A percentile compares a stretch with the other conserved stretches of the same genome.
These are phyloP conservation scores for Brachionus rotundiformis DNA, from an alignment of 1,140 invertebrate species.

Conservation along the genomic window DNA sequence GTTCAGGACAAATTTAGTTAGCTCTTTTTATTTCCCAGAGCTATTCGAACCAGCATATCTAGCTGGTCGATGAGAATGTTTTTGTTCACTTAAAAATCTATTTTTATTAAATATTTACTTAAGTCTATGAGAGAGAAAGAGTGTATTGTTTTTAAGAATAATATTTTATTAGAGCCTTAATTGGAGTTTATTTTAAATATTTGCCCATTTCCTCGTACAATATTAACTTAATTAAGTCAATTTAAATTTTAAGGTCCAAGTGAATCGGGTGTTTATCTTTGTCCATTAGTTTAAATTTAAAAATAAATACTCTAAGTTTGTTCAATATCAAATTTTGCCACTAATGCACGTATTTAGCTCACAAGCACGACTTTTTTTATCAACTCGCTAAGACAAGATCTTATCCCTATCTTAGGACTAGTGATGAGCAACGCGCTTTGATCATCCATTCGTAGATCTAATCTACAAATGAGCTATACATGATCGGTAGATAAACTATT, in stretches of 20 bases:
- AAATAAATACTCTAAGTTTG: conserved; percentile 12
- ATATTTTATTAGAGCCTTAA: conserved; percentile 18
- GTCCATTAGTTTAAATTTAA: neutral
- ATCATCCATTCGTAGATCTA: neutral
- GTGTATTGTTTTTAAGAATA: conserved; percentile 20
- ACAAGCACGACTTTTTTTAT: neutral
- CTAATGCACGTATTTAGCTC: conserved; percentile 1
- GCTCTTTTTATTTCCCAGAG: neutral
- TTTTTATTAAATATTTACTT: conserved; percentile 15
- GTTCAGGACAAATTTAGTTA: neutral
- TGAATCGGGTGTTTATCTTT: conserved; percentile 25
- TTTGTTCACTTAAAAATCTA: neutral
- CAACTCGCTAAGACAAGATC: conserved; percentile 16
- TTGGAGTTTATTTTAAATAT: conserved; percentile 10
- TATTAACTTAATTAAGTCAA: conserved; percentile 26
- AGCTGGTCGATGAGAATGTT: conserved; percentile 10
- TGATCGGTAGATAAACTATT: neutral
- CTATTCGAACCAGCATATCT: neutral
- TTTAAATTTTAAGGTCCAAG: neutral
- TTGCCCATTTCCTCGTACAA: neutral
- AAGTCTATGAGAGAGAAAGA: conserved; percentile 28
- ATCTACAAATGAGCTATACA: neutral
- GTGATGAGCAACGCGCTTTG: neutral
- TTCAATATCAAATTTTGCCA: conserved; percentile 1
- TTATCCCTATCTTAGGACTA: neutral